These are phyloP conservation scores for Lepus europaeus DNA, from an alignment of 2,113 vertebrate species.

Conservation along the genomic window DNA sequence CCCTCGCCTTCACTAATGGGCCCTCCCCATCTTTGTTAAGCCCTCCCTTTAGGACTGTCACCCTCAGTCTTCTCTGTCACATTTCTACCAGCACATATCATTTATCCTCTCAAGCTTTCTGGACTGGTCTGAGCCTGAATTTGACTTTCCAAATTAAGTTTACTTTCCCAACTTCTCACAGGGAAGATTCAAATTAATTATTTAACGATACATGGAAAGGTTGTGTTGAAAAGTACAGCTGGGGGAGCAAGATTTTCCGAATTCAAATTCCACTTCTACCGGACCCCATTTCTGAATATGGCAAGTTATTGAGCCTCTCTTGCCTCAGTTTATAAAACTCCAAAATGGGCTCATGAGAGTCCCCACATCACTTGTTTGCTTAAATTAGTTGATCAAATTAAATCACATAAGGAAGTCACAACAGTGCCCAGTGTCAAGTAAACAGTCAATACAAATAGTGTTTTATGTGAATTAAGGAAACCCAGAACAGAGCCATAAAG, in stretches of 20 bases:
- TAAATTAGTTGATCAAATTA: neutral
- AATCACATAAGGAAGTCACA: neutral
- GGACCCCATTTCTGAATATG: neutral
- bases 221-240: neutral
- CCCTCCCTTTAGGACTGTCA: neutral
- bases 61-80: neutral
- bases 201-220: slow-evolving; percentile 8
- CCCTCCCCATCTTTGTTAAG: neutral
- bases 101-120: neutral
- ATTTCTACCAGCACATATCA: neutral
- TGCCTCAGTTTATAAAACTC: slow-evolving; percentile 46
- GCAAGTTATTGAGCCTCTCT: neutral
- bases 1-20: neutral
- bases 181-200: neutral
- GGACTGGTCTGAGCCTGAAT: neutral
- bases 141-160: slow-evolving; percentile 1
- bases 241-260: slow-evolving; percentile 13
- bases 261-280: slow-evolving; percentile 26
- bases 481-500: neutral
- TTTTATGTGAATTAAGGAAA: neutral
- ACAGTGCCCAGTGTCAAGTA: neutral
- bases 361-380: neutral
- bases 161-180: neutral
- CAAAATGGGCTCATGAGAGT: neutral
- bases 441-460: slow-evolving; percentile 9